These are phyloP conservation scores for Aleiodes leptofemur DNA, from an alignment of 2,888 invertebrate genomes.

Conservation along the genomic window DNA sequence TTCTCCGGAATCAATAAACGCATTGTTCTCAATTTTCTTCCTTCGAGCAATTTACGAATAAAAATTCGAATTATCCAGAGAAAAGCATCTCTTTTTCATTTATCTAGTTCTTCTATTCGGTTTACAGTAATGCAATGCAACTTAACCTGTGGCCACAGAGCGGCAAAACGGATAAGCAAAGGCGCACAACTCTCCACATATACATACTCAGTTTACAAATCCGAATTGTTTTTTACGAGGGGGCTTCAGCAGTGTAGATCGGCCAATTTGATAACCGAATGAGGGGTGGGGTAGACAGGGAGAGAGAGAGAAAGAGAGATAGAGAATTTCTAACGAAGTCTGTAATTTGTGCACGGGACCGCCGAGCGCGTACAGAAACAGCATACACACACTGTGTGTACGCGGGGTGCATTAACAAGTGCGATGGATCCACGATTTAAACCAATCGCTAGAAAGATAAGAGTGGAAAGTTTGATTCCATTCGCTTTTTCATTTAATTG, in stretches of 20 bases:
- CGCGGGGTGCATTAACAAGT: constrained; percentile 55
- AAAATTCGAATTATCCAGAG: too few species aligned
- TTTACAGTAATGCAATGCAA: constrained; percentile 12
- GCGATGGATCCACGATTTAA: constrained; percentile 65
- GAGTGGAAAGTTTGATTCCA: constrained; percentile 48
- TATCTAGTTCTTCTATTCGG: too few species aligned
- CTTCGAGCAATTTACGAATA: too few species aligned
- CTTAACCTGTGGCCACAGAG: constrained; percentile 22
- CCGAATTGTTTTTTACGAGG: constrained; percentile 67
- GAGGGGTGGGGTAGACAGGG: too few species aligned
- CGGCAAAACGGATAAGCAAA: constrained; percentile 14
- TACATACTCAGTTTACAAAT: constrained; percentile 60
- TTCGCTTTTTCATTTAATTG: neutral
- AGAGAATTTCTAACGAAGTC: constrained; percentile 68
- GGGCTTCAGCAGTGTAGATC: constrained; percentile 64
- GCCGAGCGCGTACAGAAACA: constrained; percentile 49
- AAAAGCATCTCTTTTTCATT: neutral
- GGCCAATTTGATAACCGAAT: constrained; percentile 65
- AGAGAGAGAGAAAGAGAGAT: too few species aligned
- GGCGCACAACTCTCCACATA: constrained; percentile 31
- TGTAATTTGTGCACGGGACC: constrained; percentile 66
- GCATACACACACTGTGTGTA: constrained; percentile 47
- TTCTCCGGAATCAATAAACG: too few species aligned
- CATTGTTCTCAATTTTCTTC: too few species aligned
- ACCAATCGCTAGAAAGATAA: constrained; percentile 63